Base-by-base conservation (phyloP, 2,113 vertebrate genomes). In the Trochalopteron elliotii region DNA sequence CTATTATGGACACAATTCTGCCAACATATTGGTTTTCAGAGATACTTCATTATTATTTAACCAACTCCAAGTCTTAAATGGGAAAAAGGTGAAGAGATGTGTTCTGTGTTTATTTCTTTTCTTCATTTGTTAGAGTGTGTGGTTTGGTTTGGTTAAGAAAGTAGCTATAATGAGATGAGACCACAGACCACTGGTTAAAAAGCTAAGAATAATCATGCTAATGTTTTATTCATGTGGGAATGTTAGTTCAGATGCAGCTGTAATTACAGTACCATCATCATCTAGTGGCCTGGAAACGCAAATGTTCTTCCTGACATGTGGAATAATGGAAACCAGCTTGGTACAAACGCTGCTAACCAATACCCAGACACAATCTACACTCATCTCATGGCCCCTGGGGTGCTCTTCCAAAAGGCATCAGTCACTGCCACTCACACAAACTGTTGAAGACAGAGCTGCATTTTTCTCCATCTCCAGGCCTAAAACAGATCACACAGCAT, bases 261-360 rank as follows among this genome's bases (percentile, higher is more conserved):
- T 95, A 96, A 96, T 97, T 95, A 95, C 74, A 92, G 90, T 94
- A 83, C 85, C 92, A 84, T 81, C 94, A 96, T 93, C 96, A 97
- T 96, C 88, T 92, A 90, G 92, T 31, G 94, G 90, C 85, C 93
- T 96, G 88, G 76, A 93, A 93, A 85, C 14, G 65, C 85, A 96
- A 94, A 95, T 72, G 94, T 90, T 90, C 85, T 76, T 94, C 90
- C 83, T 75, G 79, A 95, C 96, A 93, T 83, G 71, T 93, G 96
- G 94, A 90, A 94, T 96, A 94, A 90, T 92, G 89, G 92, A 89
- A 96, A 74, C 20, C 25, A 27, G 28, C 68, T 93, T 0, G 0
- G 33, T 92, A 52, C 64, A 88, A 96, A 90, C 4, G 47, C 68
- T 94, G 59, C 71, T 92, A 86, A 78, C 76, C 71, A 55, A 83